Evolutionary conservation across 2,888 invertebrate species (phyloP), one percentile per base, ranked within the genome.

Genomic region (Hermaeophaga mercurialis): DNA sequence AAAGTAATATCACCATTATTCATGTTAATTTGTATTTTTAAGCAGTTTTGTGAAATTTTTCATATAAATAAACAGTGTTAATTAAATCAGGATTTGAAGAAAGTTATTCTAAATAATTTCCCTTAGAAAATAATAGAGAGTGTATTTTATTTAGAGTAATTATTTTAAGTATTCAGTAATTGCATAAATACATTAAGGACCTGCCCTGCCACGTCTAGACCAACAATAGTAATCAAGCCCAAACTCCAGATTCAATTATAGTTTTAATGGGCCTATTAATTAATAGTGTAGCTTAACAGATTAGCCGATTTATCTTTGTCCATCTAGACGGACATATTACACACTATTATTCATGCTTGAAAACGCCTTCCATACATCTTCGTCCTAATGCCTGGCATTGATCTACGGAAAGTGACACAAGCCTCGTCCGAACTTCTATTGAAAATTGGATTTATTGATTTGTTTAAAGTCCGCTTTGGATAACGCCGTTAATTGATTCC

Each of bases 221-320:
- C 33, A 52, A 52, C 50, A 48, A 38, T 48, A 48, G 53, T 57
- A 57, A 57, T 57, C 57, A 57, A 54, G 53, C 48, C 31, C 33
- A 11, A 52, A 53, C 57, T 50, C 53, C 36, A 54, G 53, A 57
- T 57, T 57, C 57, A 57, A 57, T 57, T 57, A 57, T 57, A 53
- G 53, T 57, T 57, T 57, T 57, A 57, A 57, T 57, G 57, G 53
- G 47, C 46, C 57, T 48, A 57, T 57, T 57, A 57, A 57, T 57
- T 54, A 57, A 57, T 57, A 44, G 57, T 57, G 53, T 44, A 57
- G 44, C 44, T 48, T 28, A 57, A 53, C 48, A 57, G 57, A 57
- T 57, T 54, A 57, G 57, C 53, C 48, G 57, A 57, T 57, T 57
- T 54, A 57, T 57, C 57, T 36, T 43, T 54, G 57, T 57, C 57